A percentile compares a stretch with the other conserved stretches of the same genome.
Conservation (phyloP, 2,888 invertebrate species). For the Eledona agricola region DNA sequence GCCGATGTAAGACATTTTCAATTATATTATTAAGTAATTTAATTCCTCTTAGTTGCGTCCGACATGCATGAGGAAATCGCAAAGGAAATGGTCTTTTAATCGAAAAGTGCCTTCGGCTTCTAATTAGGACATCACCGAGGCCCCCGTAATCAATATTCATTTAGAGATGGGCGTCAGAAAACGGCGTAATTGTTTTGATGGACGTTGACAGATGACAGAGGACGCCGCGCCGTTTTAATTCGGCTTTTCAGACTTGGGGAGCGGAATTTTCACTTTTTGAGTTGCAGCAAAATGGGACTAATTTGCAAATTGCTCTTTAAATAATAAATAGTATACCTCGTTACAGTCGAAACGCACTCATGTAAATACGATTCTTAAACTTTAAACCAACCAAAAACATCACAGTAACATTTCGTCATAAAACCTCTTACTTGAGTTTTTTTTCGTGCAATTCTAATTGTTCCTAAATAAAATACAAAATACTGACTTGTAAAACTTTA, state of each 20-base stretch:
- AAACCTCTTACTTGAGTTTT: too few species aligned
- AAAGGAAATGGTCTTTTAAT: conserved; percentile 13
- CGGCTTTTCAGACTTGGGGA: conserved; percentile 20
- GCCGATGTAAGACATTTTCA: conserved; percentile 20
- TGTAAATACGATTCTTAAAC: too few species aligned
- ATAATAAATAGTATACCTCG: too few species aligned
- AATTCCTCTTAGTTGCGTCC: conserved; percentile 12
- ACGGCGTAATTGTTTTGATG: conserved; percentile 25
- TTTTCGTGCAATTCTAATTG: too few species aligned
- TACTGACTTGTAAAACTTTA: too few species aligned
- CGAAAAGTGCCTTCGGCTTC: conserved; percentile 15
- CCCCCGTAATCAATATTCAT: conserved; percentile 27
- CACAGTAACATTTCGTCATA: too few species aligned
- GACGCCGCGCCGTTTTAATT: conserved; percentile 21
- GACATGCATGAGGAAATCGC: conserved; percentile 16
- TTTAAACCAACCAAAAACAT: too few species aligned
- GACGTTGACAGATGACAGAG: conserved; percentile 18
- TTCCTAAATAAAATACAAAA: too few species aligned
- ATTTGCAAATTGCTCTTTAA: too few species aligned
- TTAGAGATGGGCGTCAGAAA: conserved; percentile 18
- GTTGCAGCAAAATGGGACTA: too few species aligned
- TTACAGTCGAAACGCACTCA: too few species aligned
- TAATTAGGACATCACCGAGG: conserved; percentile 23
- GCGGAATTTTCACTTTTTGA: too few species aligned
- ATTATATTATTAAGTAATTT: conserved; percentile 21